Base-by-base conservation (phyloP, 2,888 invertebrate genomes). In the Ommatoiulus sabulosus region DNA sequence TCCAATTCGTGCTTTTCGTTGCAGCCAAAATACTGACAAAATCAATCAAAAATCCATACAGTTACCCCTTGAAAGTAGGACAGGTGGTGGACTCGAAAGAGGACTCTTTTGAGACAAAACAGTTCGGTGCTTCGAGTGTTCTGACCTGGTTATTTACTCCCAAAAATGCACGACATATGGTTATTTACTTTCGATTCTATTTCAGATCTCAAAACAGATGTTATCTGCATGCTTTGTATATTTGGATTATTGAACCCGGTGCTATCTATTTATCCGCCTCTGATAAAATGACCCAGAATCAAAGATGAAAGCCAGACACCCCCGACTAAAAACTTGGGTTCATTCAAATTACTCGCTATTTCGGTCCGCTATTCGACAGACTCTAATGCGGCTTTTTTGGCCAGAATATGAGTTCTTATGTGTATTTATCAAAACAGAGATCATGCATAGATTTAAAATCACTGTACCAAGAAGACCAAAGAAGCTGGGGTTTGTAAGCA, bases 141-240 rank as follows among this genome's bases (percentile, higher is more conserved):
- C 35, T 80, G 80, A 80, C 80, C 80, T 15, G 80, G 12, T 35
- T 80, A 80, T 80, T 2, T 35, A 12, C 12, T 24, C 72, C 24
- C 24, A 43, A 80, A 52, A 80, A 80, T 35, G 43, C 12, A 80
- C 12, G 80, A 80, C 80, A 80, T 4, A 35, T 35, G 80, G 80
- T 12, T 80, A 8, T 72, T 57, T 72, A 72, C 72, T 20, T 72
- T 1, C n/a, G 35, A 43, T 35, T 35, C 35, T 12, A 80, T 43
- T 35, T 80, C 80, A 35, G 80, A 80, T 80, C 35, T 35, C 15
- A 15, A 80, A 72, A 80, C 80, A 43, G 72, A 72, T 80, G 35
- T 80, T 80, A 24, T 72, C 57, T 5, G 17, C 57, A 57, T 57
- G 57, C 17, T 12, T 2, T n/a, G n/a, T n/a, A n/a, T n/a, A 57